Conservation (phyloP, 2,797 vertebrate genomes). For the Tiaroga cobitis region DNA sequence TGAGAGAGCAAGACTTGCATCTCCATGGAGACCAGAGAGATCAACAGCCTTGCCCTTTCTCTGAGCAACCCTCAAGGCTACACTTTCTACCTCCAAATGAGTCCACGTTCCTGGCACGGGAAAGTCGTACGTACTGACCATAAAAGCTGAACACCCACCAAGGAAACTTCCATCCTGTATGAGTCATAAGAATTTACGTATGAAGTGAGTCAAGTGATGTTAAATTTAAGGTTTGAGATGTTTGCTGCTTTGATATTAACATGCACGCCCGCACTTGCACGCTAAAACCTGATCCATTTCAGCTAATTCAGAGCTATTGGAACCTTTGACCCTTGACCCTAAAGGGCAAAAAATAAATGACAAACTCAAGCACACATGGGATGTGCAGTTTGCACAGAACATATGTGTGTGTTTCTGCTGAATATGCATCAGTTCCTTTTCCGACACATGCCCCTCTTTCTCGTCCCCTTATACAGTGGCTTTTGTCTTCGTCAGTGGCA, state of each 20-base stretch:
- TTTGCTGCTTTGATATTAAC: constrained; percentile 19
- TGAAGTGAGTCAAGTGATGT: not conserved
- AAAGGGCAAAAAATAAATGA: constrained; percentile 39
- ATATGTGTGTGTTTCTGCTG: constrained; percentile 43
- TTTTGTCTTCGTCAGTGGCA: constrained; percentile 74
- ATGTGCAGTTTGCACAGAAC: constrained; percentile 42
- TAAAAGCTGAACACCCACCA: not conserved
- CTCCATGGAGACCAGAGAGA: constrained; percentile 63
- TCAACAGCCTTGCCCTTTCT: constrained; percentile 48
- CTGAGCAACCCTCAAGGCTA: constrained; percentile 47
- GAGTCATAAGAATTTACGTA: not conserved
- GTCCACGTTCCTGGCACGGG: constrained; percentile 2
- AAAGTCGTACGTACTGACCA: constrained; percentile 1
- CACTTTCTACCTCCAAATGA: constrained; percentile 41
- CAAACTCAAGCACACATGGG: constrained; percentile 38
- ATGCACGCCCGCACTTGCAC: not conserved
- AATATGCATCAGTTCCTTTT: constrained; percentile 55
- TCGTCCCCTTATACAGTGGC: constrained; percentile 48
- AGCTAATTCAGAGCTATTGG: constrained; percentile 30
- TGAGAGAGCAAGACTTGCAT: constrained; percentile 54
- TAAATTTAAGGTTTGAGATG: not conserved
- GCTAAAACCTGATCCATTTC: constrained; percentile 7
- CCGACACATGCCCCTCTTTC: constrained; percentile 47
- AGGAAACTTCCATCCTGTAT: not conserved
- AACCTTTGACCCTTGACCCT: constrained; percentile 28